Percentiles rank a stretch among this genome's conserved stretches.
phyloP scores from a whole-genome alignment of 1,140 invertebrate species.

The Phymastichus coffea region DNA sequence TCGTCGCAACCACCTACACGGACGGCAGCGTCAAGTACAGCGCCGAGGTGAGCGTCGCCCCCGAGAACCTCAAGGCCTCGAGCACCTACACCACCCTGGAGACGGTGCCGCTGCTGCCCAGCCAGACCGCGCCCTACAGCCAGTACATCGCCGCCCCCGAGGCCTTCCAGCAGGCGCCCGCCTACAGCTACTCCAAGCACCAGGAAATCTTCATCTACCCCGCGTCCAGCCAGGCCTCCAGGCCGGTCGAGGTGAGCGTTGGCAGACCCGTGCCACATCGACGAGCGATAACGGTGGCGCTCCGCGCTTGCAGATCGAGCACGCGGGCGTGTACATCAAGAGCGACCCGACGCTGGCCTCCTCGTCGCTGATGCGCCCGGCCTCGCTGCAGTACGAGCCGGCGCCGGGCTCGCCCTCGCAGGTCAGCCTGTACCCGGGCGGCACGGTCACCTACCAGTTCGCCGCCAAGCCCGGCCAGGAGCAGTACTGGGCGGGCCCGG shows the following conservation, averaged over 20 bases:
- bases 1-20: conserved; percentile 34
- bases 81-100: conserved; percentile 53
- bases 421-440: conserved; percentile 58
- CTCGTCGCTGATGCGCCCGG: conserved; percentile 53
- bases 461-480: conserved; percentile 40
- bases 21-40: conserved; percentile 41
- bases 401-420: conserved; percentile 58
- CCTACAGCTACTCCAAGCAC: conserved; percentile 45
- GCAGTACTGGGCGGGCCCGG: conserved; percentile 41
- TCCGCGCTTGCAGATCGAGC: conserved; percentile 52
- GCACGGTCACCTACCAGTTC: conserved; percentile 53
- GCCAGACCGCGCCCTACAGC: conserved; percentile 45
- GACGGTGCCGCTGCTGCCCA: conserved; percentile 43
- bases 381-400: conserved; percentile 58
- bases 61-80: conserved; percentile 44
- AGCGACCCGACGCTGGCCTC: conserved; percentile 61
- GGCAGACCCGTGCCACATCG: no score
- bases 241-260: conserved; percentile 42
- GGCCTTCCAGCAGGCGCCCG: conserved; percentile 40
- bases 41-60: conserved; percentile 31
- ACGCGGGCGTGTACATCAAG: conserved; percentile 53
- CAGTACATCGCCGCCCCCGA: conserved; percentile 45
- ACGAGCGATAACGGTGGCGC: no score
- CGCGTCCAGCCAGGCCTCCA: conserved; percentile 40
- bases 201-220: conserved; percentile 46